These are phyloP conservation scores for Tenebrio molitor DNA, from an alignment of 1,140 invertebrate genomes.

Conservation along the genomic window DNA sequence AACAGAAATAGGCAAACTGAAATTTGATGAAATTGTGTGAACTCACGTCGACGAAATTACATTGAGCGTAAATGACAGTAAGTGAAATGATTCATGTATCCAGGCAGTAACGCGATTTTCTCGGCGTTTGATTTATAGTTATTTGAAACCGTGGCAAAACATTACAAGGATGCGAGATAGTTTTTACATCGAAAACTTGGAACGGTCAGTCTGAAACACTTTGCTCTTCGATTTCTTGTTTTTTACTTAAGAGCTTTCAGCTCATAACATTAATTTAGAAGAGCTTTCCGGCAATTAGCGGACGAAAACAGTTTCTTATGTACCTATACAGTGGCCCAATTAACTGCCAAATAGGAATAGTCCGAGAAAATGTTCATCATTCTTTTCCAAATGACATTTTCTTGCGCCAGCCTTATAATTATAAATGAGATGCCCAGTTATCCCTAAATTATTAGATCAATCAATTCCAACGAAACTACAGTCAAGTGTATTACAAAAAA, in stretches of 20 bases:
- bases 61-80: not conserved
- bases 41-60: not conserved
- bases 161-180: constrained; percentile 30
- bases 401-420: too few relatives aligned
- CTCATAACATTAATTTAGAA: constrained; percentile 29
- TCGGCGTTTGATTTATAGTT: constrained; percentile 23
- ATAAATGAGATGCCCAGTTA: too few relatives aligned
- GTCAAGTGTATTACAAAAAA: too few relatives aligned
- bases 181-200: constrained; percentile 29
- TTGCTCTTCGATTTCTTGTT: constrained; percentile 33
- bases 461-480: too few relatives aligned
- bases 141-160: constrained; percentile 35
- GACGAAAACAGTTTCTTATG: constrained; percentile 16
- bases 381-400: too few relatives aligned
- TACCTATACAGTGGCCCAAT: not conserved
- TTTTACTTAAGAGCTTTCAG: constrained; percentile 33
- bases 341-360: too few relatives aligned
- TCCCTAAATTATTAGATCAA: too few relatives aligned
- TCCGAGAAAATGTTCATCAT: too few relatives aligned
- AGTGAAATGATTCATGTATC: constrained; percentile 7
- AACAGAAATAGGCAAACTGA: not conserved
- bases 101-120: constrained; percentile 7
- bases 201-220: constrained; percentile 28
- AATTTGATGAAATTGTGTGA: not conserved
- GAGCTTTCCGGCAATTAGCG: constrained; percentile 4